These are phyloP conservation scores for Neoarius graeffei DNA, from an alignment of 2,113 vertebrate species.

Conservation along the genomic window DNA sequence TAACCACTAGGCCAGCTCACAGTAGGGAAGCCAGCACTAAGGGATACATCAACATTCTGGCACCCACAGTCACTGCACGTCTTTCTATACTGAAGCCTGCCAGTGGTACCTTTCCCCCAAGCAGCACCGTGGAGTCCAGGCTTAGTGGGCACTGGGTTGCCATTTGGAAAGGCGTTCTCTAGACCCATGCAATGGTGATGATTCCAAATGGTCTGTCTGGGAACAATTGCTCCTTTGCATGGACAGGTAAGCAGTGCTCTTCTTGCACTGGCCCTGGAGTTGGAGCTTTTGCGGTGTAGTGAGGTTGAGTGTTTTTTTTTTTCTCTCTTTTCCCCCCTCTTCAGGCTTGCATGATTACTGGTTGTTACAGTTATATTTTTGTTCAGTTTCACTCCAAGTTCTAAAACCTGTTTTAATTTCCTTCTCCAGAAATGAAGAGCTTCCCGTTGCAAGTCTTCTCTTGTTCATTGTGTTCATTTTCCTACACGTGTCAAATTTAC, in stretches of 20 bases:
- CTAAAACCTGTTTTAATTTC: neutral
- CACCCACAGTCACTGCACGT: neutral
- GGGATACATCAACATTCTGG: neutral
- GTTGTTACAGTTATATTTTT: neutral
- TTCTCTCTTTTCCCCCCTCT: too few species aligned
- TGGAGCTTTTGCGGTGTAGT: neutral
- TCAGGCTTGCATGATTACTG: neutral
- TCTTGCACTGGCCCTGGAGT: neutral
- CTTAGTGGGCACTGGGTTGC: neutral
- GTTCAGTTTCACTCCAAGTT: neutral
- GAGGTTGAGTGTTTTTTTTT: neutral
- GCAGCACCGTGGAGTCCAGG: neutral
- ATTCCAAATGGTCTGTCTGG: neutral
- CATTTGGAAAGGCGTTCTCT: neutral
- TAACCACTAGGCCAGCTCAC: too few species aligned
- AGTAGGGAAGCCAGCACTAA: neutral
- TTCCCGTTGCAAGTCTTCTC: neutral
- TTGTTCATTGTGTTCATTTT: neutral
- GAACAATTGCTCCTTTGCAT: neutral
- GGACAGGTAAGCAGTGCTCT: neutral
- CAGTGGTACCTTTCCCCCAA: neutral
- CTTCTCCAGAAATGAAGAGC: slow-evolving; percentile 1
- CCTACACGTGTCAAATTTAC: slow-evolving; percentile 8
- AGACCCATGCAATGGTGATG: neutral
- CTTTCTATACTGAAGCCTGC: neutral